These are phyloP conservation scores for Apamea anceps DNA, from an alignment of 2,888 invertebrate species.

Conservation along the genomic window DNA sequence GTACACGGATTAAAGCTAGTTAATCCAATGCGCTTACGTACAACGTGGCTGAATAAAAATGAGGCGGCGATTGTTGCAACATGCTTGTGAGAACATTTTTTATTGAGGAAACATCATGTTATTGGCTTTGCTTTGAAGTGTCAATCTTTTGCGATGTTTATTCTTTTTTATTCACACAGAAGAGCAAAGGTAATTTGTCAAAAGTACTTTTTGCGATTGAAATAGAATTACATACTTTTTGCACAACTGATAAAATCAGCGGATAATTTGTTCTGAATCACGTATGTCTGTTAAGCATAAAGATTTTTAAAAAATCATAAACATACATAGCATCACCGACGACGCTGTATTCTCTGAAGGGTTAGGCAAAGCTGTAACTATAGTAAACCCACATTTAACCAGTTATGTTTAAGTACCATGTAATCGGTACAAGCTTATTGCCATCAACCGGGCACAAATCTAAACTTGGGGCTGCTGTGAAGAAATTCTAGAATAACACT, in stretches of 20 bases:
- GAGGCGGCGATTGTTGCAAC: constrained; percentile 56
- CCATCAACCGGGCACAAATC: neutral
- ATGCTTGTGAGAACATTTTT: constrained; percentile 60
- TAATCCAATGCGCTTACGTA: constrained; percentile 27
- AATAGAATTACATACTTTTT: constrained; percentile 16
- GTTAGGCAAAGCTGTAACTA: neutral
- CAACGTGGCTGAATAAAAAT: constrained; percentile 40
- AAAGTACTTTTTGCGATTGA: constrained; percentile 3
- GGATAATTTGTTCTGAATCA: constrained; percentile 5
- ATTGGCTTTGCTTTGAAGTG: constrained; percentile 46
- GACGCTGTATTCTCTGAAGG: neutral
- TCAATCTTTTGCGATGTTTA: constrained; percentile 28
- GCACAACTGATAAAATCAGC: neutral
- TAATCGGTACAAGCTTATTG: neutral
- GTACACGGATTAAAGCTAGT: constrained; percentile 8
- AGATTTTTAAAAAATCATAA: no score
- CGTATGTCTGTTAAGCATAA: neutral
- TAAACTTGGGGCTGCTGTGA: neutral
- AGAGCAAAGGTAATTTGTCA: constrained; percentile 36
- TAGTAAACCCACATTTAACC: neutral
- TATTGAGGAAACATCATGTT: constrained; percentile 56
- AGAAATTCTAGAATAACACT: neutral
- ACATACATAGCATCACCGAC: neutral
- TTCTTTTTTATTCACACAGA: constrained; percentile 23
- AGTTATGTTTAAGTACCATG: neutral